phyloP scores from a whole-genome alignment of 64 coral and sea anemone species.

The Montipora cactus region DNA sequence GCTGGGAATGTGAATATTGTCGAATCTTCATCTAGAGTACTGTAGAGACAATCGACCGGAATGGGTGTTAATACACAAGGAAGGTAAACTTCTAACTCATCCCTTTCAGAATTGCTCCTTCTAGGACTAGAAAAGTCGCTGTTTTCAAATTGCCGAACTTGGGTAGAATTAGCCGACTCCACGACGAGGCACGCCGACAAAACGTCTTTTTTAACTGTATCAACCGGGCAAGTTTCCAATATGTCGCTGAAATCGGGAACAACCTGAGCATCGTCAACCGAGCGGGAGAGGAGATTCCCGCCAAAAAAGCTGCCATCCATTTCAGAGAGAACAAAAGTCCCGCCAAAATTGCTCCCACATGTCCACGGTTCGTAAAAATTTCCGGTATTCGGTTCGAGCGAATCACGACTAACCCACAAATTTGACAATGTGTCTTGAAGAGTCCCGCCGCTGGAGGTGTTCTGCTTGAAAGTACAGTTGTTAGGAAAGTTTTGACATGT shows the following conservation, averaged over 20 bases:
- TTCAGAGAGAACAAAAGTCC: constrained; percentile 17
- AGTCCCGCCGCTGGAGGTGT: neutral
- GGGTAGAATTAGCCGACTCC: neutral
- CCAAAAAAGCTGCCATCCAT: constrained; percentile 30
- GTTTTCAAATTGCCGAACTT: neutral
- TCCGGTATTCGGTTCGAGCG: constrained; percentile 14
- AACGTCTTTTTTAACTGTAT: neutral
- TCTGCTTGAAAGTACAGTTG: neutral
- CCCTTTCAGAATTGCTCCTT: constrained; percentile 20
- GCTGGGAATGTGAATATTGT: constrained; percentile 24
- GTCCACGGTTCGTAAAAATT: constrained; percentile 25
- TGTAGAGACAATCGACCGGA: constrained; percentile 34
- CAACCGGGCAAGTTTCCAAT: constrained; percentile 13
- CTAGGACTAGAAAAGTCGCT: neutral
- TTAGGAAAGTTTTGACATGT: neutral
- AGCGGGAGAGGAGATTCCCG: neutral
- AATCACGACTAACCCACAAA: constrained; percentile 2
- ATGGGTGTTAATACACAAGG: constrained; percentile 37
- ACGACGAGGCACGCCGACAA: neutral
- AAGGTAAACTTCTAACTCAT: constrained; percentile 45
- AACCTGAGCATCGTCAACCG: constrained; percentile 26
- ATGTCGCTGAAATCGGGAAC: constrained; percentile 38
- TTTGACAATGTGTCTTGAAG: neutral
- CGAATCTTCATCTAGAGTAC: constrained; percentile 15
- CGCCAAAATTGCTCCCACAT: constrained; percentile 27